Evolutionary conservation across 1,140 invertebrate species (phyloP).

Genomic region (Drosophila pseudoobscura): DNA sequence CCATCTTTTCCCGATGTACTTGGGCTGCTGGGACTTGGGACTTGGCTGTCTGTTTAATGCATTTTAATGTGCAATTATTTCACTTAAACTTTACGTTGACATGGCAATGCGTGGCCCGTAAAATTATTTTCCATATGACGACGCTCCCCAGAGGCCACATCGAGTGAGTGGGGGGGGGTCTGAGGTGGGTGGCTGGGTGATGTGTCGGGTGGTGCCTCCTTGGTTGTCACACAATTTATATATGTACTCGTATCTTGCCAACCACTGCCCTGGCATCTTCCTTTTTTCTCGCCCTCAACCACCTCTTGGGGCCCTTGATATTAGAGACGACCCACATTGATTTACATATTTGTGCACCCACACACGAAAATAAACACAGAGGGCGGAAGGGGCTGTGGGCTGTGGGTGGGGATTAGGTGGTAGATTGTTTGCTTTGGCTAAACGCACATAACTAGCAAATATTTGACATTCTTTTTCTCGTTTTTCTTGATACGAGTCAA

Average conservation of each 20-base stretch:
- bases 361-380: slow-evolving; percentile 37
- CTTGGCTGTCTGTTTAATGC: slow-evolving; percentile 38
- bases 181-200: background rate
- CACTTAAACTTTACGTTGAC: slow-evolving; percentile 55
- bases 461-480: slow-evolving; percentile 59
- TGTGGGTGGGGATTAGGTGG: slow-evolving; percentile 33
- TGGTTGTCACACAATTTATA: slow-evolving; percentile 56
- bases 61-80: slow-evolving; percentile 68
- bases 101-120: slow-evolving; percentile 51
- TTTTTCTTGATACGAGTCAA: slow-evolving; percentile 51
- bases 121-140: slow-evolving; percentile 50
- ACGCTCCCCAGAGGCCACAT: slow-evolving; percentile 41
- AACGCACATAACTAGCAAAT: slow-evolving; percentile 72
- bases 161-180: background rate
- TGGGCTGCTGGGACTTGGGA: slow-evolving; percentile 15
- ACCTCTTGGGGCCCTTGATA: slow-evolving; percentile 46
- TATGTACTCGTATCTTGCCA: slow-evolving; percentile 37
- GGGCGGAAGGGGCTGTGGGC: background rate
- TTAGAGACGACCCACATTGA: slow-evolving; percentile 64
- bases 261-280: slow-evolving; percentile 47
- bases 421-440: slow-evolving; percentile 68
- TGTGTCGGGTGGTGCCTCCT: slow-evolving; percentile 10
- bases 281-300: slow-evolving; percentile 6
- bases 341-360: slow-evolving; percentile 70
- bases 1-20: slow-evolving; percentile 10